phyloP scores from a whole-genome alignment of 2,888 invertebrate genomes.

The Habrosyne pyritoides region DNA sequence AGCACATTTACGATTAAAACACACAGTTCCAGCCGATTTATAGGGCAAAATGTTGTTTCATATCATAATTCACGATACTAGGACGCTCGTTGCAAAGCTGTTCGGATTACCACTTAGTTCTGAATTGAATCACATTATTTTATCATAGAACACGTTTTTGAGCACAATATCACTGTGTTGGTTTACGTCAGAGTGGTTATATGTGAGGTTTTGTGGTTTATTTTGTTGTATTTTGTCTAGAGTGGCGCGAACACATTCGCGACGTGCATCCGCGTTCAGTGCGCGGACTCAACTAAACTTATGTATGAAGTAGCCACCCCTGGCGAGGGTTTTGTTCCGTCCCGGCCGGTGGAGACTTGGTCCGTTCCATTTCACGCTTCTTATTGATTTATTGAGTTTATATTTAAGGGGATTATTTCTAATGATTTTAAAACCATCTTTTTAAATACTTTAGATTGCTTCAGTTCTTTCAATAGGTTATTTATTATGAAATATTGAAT shows the following conservation, averaged over 20 bases:
- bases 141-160: constrained; percentile 30
- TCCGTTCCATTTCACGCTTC: constrained; percentile 65
- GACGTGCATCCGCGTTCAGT: constrained; percentile 49
- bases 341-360: constrained; percentile 65
- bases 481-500: no score
- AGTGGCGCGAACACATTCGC: constrained; percentile 25
- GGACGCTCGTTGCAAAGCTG: constrained; percentile 56
- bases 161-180: constrained; percentile 47
- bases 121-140: constrained; percentile 34
- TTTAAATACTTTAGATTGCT: not conserved
- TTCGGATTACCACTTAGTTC: constrained; percentile 39
- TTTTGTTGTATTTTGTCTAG: constrained; percentile 59
- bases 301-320: constrained; percentile 48
- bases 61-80: constrained; percentile 67
- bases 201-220: constrained; percentile 58
- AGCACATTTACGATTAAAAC: constrained; percentile 73
- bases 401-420: not conserved
- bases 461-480: no score
- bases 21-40: constrained; percentile 71
- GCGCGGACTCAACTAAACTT: constrained; percentile 67
- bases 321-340: constrained; percentile 66
- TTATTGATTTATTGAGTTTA: constrained; percentile 11
- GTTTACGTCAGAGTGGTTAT: constrained; percentile 44
- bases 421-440: not conserved
- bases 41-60: constrained; percentile 76